These are phyloP conservation scores for Chloroceryle inda DNA, from an alignment of 2,797 vertebrate genomes.

Conservation along the genomic window DNA sequence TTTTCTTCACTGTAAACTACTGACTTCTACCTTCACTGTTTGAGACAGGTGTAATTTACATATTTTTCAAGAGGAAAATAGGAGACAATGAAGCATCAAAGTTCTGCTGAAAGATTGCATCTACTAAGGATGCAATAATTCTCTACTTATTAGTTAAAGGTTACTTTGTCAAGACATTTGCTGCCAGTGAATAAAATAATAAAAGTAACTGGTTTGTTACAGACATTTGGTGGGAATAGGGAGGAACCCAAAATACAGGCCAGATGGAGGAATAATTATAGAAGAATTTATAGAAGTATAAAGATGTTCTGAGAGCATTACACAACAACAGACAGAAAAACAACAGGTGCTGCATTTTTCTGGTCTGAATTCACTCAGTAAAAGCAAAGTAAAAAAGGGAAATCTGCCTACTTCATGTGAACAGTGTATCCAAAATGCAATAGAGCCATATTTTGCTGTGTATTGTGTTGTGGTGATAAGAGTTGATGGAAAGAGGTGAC, in stretches of 20 bases:
- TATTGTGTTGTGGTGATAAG: neutral
- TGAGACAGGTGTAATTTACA: neutral
- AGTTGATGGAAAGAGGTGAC: neutral
- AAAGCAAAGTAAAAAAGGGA: neutral
- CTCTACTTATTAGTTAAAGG: neutral
- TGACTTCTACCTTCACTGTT: neutral
- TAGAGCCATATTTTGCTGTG: neutral
- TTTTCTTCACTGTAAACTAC: neutral
- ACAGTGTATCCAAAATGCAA: neutral
- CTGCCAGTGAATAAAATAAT: neutral
- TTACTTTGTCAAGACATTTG: neutral
- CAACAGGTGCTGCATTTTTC: slow-evolving; percentile 14
- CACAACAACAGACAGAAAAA: neutral
- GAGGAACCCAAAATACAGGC: neutral
- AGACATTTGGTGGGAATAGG: neutral
- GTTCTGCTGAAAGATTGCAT: neutral
- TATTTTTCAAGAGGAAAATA: neutral
- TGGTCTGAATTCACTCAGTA: neutral
- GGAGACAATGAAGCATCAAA: neutral
- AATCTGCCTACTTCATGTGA: neutral
- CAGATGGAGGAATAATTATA: slow-evolving; percentile 35
- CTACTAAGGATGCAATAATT: neutral
- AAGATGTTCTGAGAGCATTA: slow-evolving; percentile 3
- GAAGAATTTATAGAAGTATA: slow-evolving; percentile 2
- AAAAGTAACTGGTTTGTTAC: neutral